Evolutionary conservation across 2,888 invertebrate species (phyloP).

Genomic region (Omphaloscelis lunosa): DNA sequence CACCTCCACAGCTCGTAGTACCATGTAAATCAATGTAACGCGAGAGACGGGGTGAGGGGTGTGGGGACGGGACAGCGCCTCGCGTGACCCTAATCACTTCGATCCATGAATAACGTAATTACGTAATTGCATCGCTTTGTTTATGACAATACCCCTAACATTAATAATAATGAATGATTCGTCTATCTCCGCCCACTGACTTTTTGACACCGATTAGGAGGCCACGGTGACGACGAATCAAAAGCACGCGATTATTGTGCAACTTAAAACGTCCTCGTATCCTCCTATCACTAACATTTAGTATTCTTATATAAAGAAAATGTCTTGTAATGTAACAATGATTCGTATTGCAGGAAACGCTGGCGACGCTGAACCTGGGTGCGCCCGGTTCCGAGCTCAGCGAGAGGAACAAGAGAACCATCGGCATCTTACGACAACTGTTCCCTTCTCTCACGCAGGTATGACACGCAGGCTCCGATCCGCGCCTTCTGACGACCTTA

Average conservation of each 20-base stretch:
- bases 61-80: slow-evolving; percentile 56
- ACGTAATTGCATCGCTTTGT: slow-evolving; percentile 65
- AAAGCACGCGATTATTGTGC: slow-evolving; percentile 20
- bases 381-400: slow-evolving; percentile 92
- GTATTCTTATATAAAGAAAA: background rate
- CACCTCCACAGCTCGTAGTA: slow-evolving; percentile 5
- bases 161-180: slow-evolving; percentile 48
- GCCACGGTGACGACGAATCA: slow-evolving; percentile 34
- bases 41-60: slow-evolving; percentile 8
- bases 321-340: background rate
- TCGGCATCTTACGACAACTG: slow-evolving; percentile 93
- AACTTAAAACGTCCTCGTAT: slow-evolving; percentile 10
- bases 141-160: slow-evolving; percentile 37
- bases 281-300: background rate
- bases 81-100: slow-evolving; percentile 74
- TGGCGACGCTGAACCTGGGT: slow-evolving; percentile 92
- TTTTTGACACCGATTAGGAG: slow-evolving; percentile 50
- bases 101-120: slow-evolving; percentile 72
- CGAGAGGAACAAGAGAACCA: slow-evolving; percentile 94
- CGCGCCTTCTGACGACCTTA: background rate
- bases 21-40: slow-evolving; percentile 6
- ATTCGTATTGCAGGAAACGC: slow-evolving; percentile 90
- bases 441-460: slow-evolving; percentile 95
- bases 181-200: slow-evolving; percentile 26
- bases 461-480: slow-evolving; percentile 66